Evolutionary conservation across 1,140 invertebrate species (phyloP), one percentile per base, ranked within the genome.

Genomic region (Drosophila pseudoobscura): DNA sequence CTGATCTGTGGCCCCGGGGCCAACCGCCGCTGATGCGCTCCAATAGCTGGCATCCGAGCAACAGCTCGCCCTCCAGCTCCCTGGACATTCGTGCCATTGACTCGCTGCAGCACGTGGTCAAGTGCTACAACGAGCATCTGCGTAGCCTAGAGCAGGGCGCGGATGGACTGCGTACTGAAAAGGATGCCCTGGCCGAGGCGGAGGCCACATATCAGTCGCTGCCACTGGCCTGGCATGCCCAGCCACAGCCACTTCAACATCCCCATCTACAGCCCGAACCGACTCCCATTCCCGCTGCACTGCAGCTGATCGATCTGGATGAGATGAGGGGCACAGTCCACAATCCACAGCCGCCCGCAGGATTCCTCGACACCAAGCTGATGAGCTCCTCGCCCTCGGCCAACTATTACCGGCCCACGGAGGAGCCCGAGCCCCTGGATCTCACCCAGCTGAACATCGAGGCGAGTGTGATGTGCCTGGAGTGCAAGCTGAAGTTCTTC

Each of bases 401-500:
- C 0, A 96, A 96, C 92, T 96, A 96, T 90, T 96, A 96, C 84
- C 94, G 96, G 64, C 95, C 95, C 1, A 96, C 95, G 0, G 96
- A 97, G 80, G 96, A 97, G 84, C 96, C 96, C 1, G 96, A 98
- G 90, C 97, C 97, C 0, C 96, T 96, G 94, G 97, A 98, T 91
- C 92, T 98, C 45, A 97, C 96, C 0, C 95, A 97, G 76, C 89
- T 98, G 13, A 98, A 98, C 82, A 97, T 97, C 29, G 96, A 98
- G 92, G 97, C 97, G 1, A 96, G 96, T 78, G 94, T 97, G 0
- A 96, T 97, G 94, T 97, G 96, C 90, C 92, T 97, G 68, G 95
- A 96, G 2, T 95, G 95, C 60, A 97, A 97, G 91, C 94, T 96
- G 0, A 96, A 95, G 76, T 96, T 96, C 91, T 92, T 96, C 1